These are phyloP conservation scores for Turnix velox DNA, from an alignment of 2,113 vertebrate species.

Conservation along the genomic window DNA sequence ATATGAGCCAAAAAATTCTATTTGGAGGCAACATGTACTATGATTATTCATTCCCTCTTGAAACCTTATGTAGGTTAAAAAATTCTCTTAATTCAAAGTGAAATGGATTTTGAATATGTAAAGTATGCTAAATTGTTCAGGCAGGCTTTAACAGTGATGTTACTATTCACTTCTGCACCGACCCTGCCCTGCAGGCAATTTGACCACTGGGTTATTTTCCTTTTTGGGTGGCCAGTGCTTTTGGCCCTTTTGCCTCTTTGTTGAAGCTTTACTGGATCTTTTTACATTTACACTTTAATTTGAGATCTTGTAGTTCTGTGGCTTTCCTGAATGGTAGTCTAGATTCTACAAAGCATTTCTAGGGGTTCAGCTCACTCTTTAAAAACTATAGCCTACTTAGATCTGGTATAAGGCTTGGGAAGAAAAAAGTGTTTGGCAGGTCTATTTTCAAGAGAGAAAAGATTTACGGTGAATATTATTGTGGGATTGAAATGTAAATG, in stretches of 20 bases:
- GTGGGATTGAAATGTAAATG: conserved; percentile 32
- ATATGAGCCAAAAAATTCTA: not conserved
- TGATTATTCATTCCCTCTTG: not conserved
- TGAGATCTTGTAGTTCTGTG: not conserved
- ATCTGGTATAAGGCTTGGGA: not conserved
- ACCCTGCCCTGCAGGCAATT: not conserved
- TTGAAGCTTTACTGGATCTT: not conserved
- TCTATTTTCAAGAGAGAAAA: conserved; percentile 15
- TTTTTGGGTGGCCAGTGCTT: not conserved
- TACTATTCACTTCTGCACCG: not conserved
- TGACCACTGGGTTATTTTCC: not conserved
- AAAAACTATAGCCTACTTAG: not conserved
- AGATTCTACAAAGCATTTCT: not conserved
- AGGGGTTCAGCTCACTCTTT: not conserved
- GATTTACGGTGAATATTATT: not conserved
- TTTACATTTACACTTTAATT: not conserved
- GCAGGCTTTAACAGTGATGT: not conserved
- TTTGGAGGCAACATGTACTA: not conserved
- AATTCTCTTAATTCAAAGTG: not conserved
- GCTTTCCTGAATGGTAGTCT: not conserved
- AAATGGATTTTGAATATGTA: not conserved
- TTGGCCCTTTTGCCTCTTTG: not conserved
- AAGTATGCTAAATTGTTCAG: not conserved
- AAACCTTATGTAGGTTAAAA: conserved; percentile 7
- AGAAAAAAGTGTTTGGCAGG: not conserved